A percentile compares a stretch with the other conserved stretches of the same genome.
These are phyloP conservation scores for Magallana angulata DNA, from an alignment of 1,140 invertebrate genomes.

Conservation along the genomic window DNA sequence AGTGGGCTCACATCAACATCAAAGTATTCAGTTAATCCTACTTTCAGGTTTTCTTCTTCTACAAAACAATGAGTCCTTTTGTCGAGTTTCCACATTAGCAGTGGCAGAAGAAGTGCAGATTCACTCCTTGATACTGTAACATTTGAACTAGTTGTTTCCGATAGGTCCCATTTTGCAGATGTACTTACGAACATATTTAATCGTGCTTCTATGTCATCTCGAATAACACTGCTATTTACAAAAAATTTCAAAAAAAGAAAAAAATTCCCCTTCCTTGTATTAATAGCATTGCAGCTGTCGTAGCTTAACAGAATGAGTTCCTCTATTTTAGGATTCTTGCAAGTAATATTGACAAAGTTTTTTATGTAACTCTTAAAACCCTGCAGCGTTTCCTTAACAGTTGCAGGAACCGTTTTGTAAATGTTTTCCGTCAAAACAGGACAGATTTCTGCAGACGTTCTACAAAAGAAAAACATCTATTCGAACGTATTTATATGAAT, in stretches of 20 bases:
- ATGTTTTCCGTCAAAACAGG: conserved; percentile 24
- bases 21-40: too few relatives aligned
- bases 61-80: neutral
- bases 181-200: neutral
- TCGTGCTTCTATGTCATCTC: neutral
- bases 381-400: neutral
- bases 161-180: neutral
- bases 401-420: neutral
- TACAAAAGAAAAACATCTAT: neutral
- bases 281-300: neutral
- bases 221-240: neutral
- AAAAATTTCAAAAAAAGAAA: neutral
- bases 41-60: neutral
- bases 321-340: neutral
- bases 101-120: neutral
- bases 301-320: neutral
- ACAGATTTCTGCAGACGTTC: conserved; percentile 28
- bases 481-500: too few relatives aligned
- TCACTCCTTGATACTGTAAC: neutral
- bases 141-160: neutral
- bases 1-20: neutral
- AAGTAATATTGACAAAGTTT: neutral
- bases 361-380: neutral
- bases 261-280: neutral
- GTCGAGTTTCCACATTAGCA: neutral